phyloP scores from a whole-genome alignment of 2,888 invertebrate species.

The Euphydryas editha region DNA sequence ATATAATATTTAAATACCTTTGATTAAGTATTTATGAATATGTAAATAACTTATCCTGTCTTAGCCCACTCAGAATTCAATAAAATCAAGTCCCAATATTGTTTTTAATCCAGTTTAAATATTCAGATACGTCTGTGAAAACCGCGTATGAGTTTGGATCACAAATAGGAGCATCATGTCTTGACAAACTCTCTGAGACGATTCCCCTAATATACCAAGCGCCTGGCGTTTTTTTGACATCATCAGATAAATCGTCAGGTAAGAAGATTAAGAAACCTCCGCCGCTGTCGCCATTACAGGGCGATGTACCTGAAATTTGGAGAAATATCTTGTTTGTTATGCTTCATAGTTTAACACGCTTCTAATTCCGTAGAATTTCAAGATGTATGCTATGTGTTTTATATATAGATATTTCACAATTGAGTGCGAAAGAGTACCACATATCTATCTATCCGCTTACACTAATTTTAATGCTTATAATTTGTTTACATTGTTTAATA shows the following conservation, averaged over 20 bases:
- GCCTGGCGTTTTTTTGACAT: conserved; percentile 41
- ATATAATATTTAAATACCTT: no score
- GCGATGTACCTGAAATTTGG: conserved; percentile 61
- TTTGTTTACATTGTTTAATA: no score
- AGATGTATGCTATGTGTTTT: no score
- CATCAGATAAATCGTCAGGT: conserved; percentile 47
- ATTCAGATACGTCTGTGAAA: conserved; percentile 68
- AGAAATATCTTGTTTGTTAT: no score
- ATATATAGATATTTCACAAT: no score
- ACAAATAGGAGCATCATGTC: conserved; percentile 56
- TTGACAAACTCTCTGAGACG: conserved; percentile 52
- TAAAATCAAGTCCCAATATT: not conserved
- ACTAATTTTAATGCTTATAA: no score
- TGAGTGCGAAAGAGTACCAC: no score
- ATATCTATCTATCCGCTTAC: no score
- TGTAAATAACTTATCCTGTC: not conserved
- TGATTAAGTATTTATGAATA: no score
- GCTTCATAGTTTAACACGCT: no score
- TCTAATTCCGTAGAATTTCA: no score
- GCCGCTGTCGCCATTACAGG: conserved; percentile 80
- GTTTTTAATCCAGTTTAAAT: conserved; percentile 51
- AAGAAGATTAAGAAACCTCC: conserved; percentile 69
- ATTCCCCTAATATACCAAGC: conserved; percentile 57
- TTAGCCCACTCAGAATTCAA: not conserved
- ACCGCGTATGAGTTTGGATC: conserved; percentile 69